These are phyloP conservation scores for Ellobius talpinus DNA, from an alignment of 2,113 vertebrate genomes.

Conservation along the genomic window DNA sequence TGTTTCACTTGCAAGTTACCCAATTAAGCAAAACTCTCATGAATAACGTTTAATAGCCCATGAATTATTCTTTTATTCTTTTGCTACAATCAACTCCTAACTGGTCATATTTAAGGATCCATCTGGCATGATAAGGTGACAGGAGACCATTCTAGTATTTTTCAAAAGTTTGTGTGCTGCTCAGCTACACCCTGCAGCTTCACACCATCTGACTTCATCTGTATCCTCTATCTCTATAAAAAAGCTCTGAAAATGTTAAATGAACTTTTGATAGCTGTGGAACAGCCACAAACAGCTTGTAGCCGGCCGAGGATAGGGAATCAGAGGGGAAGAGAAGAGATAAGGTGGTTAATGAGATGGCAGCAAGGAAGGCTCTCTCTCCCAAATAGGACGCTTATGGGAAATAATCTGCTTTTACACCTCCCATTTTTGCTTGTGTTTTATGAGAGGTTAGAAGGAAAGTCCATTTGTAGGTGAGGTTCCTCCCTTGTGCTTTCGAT, in stretches of 20 bases:
- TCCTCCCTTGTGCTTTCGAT: background rate
- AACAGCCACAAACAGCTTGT: constrained; percentile 56
- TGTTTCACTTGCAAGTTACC: background rate
- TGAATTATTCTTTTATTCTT: background rate
- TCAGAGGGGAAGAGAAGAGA: constrained; percentile 29
- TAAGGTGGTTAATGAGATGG: constrained; percentile 34
- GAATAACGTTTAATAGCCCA: background rate
- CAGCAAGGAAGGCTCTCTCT: constrained; percentile 51
- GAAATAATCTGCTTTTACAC: constrained; percentile 63
- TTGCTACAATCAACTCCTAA: background rate
- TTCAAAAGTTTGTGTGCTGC: background rate
- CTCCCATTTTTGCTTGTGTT: constrained; percentile 38
- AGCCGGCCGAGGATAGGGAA: constrained; percentile 20
- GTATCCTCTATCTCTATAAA: background rate
- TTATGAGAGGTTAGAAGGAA: constrained; percentile 62
- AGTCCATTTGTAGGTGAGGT: constrained; percentile 44
- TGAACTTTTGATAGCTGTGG: constrained; percentile 35
- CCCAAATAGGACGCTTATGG: constrained; percentile 67
- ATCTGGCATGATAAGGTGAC: background rate
- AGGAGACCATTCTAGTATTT: too few relatives aligned
- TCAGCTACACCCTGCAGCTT: background rate
- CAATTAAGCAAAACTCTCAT: background rate
- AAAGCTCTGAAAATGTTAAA: constrained; percentile 54
- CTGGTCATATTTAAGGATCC: background rate
- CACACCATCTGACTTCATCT: background rate